These are phyloP conservation scores for Propithecus deckenii DNA, from an alignment of 2,797 vertebrate species.

Conservation along the genomic window DNA sequence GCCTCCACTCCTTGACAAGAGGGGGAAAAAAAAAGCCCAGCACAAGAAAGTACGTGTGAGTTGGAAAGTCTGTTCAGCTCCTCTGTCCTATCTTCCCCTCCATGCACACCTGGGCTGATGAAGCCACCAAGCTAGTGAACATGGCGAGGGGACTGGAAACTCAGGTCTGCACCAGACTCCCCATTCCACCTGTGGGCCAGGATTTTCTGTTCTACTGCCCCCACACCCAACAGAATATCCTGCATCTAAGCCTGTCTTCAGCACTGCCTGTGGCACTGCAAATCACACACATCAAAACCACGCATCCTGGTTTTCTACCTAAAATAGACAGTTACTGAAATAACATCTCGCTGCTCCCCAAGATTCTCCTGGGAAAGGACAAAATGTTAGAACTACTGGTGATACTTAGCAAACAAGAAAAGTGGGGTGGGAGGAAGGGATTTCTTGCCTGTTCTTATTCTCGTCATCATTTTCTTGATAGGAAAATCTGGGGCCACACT, in stretches of 20 bases:
- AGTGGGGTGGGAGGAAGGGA: background rate
- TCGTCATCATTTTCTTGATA: background rate
- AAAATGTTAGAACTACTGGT: background rate
- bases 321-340: background rate
- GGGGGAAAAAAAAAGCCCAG: background rate
- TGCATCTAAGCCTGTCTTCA: background rate
- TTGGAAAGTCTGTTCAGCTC: background rate
- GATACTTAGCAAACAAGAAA: background rate
- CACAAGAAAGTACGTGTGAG: background rate
- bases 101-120: fast-evolving
- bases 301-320: background rate
- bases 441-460: background rate
- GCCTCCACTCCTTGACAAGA: background rate
- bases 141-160: background rate
- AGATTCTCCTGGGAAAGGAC: background rate
- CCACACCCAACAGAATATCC: background rate
- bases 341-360: background rate
- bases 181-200: fast-evolving
- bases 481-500: background rate
- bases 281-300: background rate
- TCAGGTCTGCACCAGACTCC: background rate
- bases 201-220: background rate
- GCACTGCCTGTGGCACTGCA: background rate
- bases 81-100: background rate
- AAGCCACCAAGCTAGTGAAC: background rate